phyloP scores from a whole-genome alignment of 2,113 vertebrate species.

The Perca schrenkii region DNA sequence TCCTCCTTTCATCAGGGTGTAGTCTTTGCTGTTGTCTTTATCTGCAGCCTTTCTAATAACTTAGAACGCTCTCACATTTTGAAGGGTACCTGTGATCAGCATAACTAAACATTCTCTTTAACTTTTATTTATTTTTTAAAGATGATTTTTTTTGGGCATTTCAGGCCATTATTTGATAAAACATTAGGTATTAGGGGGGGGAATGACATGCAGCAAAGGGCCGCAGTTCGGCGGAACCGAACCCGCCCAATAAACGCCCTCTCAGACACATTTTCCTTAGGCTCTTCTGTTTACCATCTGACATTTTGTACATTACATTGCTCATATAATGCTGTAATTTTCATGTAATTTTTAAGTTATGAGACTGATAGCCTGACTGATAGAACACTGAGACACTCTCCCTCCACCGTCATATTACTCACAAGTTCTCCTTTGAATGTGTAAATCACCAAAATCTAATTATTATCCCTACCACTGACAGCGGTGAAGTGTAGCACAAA shows the following conservation, averaged over 20 bases:
- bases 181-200: no score
- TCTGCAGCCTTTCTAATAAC: constrained; percentile 53
- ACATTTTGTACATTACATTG: constrained; percentile 14
- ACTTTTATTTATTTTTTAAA: neutral
- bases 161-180: no score
- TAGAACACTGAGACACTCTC: neutral
- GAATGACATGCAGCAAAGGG: no score
- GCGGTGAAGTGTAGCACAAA: neutral
- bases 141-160: no score
- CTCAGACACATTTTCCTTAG: constrained; percentile 15
- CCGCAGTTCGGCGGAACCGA: no score
- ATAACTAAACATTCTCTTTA: constrained; percentile 49
- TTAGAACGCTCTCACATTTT: constrained; percentile 51
- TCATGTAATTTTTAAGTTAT: neutral
- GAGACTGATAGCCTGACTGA: neutral
- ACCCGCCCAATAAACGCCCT: neutral
- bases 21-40: constrained; percentile 39
- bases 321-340: neutral
- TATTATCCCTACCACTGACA: neutral
- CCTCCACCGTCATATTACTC: neutral
- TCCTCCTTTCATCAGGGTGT: constrained; percentile 1
- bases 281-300: constrained; percentile 15
- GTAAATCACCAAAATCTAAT: neutral
- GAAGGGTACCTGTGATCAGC: constrained; percentile 60
- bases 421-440: neutral